Conservation (phyloP, 2,113 vertebrate genomes). For the Sinocyclocheilus anshuiensis region DNA sequence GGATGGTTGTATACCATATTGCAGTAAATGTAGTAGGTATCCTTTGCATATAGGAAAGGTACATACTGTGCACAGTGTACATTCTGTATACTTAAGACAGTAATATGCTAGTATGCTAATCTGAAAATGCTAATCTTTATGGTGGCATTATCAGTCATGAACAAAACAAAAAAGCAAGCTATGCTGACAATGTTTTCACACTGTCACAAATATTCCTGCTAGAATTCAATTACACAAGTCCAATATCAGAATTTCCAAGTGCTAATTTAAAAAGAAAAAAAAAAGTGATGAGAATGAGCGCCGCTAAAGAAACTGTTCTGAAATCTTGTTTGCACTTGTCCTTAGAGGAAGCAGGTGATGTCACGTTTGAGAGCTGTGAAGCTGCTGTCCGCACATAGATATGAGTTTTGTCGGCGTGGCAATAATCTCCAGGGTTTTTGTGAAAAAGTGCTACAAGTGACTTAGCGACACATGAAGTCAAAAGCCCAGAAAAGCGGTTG, state of each 20-base stretch:
- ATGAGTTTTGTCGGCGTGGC: neutral
- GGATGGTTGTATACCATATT: too few species aligned
- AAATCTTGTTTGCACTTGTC: neutral
- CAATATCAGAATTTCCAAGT: neutral
- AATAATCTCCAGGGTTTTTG: neutral
- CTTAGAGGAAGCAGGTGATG: too few species aligned
- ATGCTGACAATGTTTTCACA: neutral
- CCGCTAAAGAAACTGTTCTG: neutral
- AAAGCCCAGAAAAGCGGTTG: slow-evolving; percentile 13
- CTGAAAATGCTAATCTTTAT: too few species aligned
- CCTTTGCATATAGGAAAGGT: too few species aligned
- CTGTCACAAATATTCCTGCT: neutral
- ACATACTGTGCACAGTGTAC: too few species aligned
- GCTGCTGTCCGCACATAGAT: neutral
- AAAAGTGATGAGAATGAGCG: neutral
- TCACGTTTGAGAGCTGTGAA: neutral
- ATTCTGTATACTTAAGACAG: too few species aligned
- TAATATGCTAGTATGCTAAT: too few species aligned
- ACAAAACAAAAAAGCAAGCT: neutral
- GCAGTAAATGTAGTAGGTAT: too few species aligned
- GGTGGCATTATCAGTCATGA: too few species aligned
- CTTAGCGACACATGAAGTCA: neutral
- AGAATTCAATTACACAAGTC: neutral
- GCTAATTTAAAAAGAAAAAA: neutral
- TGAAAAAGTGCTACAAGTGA: neutral